Evolutionary conservation across 2,888 invertebrate genomes (phyloP), one percentile per base, ranked within the genome.

Genomic region (Onchidella celtica): DNA sequence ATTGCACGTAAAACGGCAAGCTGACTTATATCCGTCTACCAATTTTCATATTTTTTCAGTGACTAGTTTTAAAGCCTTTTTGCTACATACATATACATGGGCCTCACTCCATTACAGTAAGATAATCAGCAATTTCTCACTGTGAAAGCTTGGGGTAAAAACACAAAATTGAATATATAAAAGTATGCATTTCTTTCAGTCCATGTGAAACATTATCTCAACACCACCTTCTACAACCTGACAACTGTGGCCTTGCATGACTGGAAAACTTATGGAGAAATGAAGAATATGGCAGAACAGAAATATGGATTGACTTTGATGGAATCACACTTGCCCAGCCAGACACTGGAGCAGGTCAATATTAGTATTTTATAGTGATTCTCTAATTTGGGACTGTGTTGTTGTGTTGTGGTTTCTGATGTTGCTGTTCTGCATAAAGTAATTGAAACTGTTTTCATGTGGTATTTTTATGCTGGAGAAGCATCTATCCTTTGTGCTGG

Each of bases 161-260:
- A n/a, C n/a, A n/a, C n/a, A n/a, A n/a, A n/a, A n/a, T n/a, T n/a
- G n/a, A n/a, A n/a, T n/a, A n/a, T n/a, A n/a, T n/a, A n/a, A n/a
- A n/a, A n/a, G n/a, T n/a, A n/a, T n/a, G n/a, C n/a, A n/a, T 47
- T 47, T 47, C 47, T 47, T 17, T 2, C 87, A 94, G 94, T 89
- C 80, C 94, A 94, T 89, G 96, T 98, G 11, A 98, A 98, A 92
- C 96, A 97, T 91, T 98, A 99, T 93, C 95, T 99, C 86, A 97
- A 98, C 89, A 96, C 95, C 86, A 98, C 97, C 92, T 99, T 99
- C 94, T 99, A 99, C 94, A 99, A 99, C 94, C 94, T 99, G 89
- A 99, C 99, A 0, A 98, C 99, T 0, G 98, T 99, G 40, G 98
- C 99, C 9, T 94, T 99, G 68, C 98, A 99, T 88, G 98, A 99